These are phyloP conservation scores for Coelopa pilipes DNA, from an alignment of 2,888 invertebrate species.

Conservation along the genomic window DNA sequence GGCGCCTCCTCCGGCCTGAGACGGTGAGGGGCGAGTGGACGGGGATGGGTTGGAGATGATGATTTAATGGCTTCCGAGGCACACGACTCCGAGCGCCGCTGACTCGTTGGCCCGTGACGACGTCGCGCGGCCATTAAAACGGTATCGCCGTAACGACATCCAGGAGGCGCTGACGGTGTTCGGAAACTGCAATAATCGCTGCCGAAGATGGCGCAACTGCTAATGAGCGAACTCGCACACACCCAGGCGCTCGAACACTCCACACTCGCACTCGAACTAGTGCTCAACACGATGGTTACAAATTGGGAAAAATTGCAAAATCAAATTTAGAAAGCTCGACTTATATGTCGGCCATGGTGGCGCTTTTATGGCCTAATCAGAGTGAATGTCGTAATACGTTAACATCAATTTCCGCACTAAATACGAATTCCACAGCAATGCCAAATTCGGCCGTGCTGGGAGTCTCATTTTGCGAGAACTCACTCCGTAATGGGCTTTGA, in stretches of 20 bases:
- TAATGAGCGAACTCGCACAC: not conserved
- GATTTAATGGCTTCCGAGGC: slow-evolving; percentile 13
- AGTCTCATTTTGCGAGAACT: too few relatives aligned
- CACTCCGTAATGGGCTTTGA: too few relatives aligned
- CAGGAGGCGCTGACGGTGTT: not conserved
- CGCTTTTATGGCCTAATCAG: too few relatives aligned
- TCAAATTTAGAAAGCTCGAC: too few relatives aligned
- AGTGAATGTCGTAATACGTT: too few relatives aligned
- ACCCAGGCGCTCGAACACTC: not conserved
- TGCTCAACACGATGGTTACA: too few relatives aligned
- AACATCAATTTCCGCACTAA: too few relatives aligned
- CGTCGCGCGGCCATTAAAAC: not conserved
- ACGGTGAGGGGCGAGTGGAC: not conserved
- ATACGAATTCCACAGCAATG: too few relatives aligned
- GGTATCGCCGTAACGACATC: not conserved
- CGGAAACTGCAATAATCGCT: not conserved
- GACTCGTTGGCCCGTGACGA: not conserved
- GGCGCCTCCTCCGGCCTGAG: not conserved
- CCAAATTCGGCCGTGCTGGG: too few relatives aligned
- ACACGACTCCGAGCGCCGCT: slow-evolving; percentile 4
- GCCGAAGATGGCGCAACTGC: not conserved
- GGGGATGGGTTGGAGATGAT: not conserved
- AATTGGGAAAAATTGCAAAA: too few relatives aligned
- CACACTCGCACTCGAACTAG: too few relatives aligned
- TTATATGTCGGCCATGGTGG: too few relatives aligned